These are phyloP conservation scores for Myripristis jacobus DNA, from an alignment of 2,797 vertebrate species.

Conservation along the genomic window DNA sequence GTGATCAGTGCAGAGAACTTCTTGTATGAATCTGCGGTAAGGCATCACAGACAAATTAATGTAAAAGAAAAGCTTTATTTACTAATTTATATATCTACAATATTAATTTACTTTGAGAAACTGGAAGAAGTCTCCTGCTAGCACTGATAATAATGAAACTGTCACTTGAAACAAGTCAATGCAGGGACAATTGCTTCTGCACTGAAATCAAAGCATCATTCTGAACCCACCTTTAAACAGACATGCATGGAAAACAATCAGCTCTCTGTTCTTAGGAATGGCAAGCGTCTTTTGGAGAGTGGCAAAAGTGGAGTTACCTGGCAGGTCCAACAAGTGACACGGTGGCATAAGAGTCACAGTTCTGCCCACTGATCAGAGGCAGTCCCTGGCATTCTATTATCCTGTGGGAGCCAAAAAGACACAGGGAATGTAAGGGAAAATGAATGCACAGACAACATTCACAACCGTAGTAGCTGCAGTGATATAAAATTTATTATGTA, in stretches of 20 bases:
- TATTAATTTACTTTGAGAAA: too few relatives aligned
- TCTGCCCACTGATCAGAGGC: conserved; percentile 95
- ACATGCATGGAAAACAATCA: neutral
- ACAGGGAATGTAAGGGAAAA: conserved; percentile 1
- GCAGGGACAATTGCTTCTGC: too few relatives aligned
- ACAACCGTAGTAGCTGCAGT: neutral
- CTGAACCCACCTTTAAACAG: neutral
- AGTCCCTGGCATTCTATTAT: conserved; percentile 96
- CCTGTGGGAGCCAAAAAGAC: conserved; percentile 72
- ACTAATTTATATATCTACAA: too few relatives aligned
- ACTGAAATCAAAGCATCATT: neutral
- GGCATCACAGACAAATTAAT: too few relatives aligned
- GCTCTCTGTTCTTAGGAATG: neutral
- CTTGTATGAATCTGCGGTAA: too few relatives aligned
- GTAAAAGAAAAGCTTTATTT: too few relatives aligned
- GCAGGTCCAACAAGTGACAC: conserved; percentile 94
- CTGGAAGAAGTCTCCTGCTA: too few relatives aligned
- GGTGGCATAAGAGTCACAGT: conserved; percentile 95
- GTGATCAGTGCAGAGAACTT: too few relatives aligned
- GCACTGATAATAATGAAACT: too few relatives aligned
- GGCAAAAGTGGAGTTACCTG: conserved; percentile 84
- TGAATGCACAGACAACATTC: neutral
- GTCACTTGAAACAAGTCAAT: too few relatives aligned
- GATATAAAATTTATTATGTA: too few relatives aligned
- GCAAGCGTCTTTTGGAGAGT: neutral